Conservation (phyloP, 2,888 invertebrate species). For the Dolichopus griseipennis region DNA sequence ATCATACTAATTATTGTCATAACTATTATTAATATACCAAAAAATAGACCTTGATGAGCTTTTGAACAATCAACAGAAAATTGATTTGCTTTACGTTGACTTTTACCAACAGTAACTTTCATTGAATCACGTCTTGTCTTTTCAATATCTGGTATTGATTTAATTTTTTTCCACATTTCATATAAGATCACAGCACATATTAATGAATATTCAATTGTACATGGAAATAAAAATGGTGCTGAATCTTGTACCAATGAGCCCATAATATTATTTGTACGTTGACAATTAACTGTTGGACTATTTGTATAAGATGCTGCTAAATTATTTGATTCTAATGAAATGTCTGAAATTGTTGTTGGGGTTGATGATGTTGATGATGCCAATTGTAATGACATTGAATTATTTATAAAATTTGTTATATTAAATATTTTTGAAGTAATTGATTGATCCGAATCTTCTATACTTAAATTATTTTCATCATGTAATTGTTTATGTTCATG, state of each 20-base stretch:
- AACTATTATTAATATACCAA: constrained; percentile 67
- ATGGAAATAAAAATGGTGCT: constrained; percentile 78
- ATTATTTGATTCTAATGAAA: not conserved
- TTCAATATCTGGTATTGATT: constrained; percentile 49
- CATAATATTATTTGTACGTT: constrained; percentile 60
- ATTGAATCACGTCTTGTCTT: constrained; percentile 39
- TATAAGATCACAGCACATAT: constrained; percentile 83
- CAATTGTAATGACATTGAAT: constrained; percentile 43
- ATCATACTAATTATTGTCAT: constrained; percentile 78
- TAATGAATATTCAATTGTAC: constrained; percentile 81
- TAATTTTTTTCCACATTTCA: constrained; percentile 85
- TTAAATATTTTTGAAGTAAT: constrained; percentile 12
- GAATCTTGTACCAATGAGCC: constrained; percentile 60
- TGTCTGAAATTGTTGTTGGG: not conserved
- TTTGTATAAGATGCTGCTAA: constrained; percentile 26
- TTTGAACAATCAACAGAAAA: constrained; percentile 77
- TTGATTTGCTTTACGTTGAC: constrained; percentile 46
- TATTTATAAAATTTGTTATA: constrained; percentile 5
- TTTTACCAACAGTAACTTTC: constrained; percentile 36
- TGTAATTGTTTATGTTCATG: constrained; percentile 14
- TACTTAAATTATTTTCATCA: not conserved
- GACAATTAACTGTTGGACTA: constrained; percentile 44
- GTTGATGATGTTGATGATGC: constrained; percentile 30
- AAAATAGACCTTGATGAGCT: constrained; percentile 69
- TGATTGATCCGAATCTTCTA: constrained; percentile 16